phyloP scores from a whole-genome alignment of 2,888 invertebrate species.

The Leptopilina drosophilae region DNA sequence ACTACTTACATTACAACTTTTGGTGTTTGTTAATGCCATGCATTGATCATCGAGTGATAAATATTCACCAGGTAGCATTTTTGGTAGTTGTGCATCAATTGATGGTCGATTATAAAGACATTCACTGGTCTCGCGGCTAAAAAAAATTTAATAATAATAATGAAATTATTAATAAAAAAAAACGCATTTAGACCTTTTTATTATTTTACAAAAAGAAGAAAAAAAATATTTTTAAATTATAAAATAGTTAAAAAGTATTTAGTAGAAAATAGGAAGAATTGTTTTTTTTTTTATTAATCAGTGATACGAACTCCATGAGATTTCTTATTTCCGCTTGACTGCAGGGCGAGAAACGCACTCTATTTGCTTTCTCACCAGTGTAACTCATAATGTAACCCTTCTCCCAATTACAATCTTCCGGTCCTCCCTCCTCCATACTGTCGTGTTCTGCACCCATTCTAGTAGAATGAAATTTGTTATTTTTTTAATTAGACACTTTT shows the following conservation, averaged over 20 bases:
- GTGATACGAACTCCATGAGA: conserved; percentile 62
- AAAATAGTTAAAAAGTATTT: not conserved
- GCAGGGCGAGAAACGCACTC: conserved; percentile 67
- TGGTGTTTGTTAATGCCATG: conserved; percentile 87
- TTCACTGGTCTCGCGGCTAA: conserved; percentile 79
- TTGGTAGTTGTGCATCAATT: conserved; percentile 88
- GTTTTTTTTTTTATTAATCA: no score
- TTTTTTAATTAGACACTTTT: no score
- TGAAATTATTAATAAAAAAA: no score
- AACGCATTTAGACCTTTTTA: no score
- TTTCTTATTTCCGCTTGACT: conserved; percentile 58
- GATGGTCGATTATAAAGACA: conserved; percentile 92
- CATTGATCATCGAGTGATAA: conserved; percentile 93
- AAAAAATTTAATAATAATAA: no score
- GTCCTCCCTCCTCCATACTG: conserved; percentile 45
- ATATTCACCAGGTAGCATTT: conserved; percentile 90
- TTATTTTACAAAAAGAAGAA: no score
- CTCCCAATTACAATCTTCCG: conserved; percentile 3
- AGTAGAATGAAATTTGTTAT: not conserved
- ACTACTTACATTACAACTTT: conserved; percentile 83
- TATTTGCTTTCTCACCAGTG: conserved; percentile 58
- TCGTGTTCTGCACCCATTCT: conserved; percentile 70
- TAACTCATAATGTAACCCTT: conserved; percentile 67
- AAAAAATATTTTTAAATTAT: no score
- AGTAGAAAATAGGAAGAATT: not conserved